Evolutionary conservation across 1,140 invertebrate species (phyloP).

Genomic region (Pseudobourletiella spinata): DNA sequence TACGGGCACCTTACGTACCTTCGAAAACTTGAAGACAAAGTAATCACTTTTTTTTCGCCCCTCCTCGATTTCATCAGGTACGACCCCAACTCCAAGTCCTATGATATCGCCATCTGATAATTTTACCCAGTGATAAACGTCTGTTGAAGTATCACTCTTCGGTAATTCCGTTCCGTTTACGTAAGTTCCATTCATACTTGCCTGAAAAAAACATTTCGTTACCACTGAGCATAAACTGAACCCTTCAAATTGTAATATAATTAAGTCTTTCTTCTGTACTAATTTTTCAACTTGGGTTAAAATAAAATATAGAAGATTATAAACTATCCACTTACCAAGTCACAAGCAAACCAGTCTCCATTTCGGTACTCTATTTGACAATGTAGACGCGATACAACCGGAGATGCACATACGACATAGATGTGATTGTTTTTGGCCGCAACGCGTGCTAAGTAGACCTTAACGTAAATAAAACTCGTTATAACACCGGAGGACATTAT

Average conservation of each 20-base stretch:
- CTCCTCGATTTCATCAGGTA: neutral
- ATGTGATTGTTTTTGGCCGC: too few species aligned
- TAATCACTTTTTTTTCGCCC: neutral
- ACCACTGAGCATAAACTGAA: neutral
- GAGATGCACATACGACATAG: neutral
- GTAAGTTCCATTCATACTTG: slow-evolving; percentile 23
- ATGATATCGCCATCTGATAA: slow-evolving; percentile 16
- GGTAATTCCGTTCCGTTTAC: slow-evolving; percentile 3
- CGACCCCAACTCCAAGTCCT: slow-evolving; percentile 11
- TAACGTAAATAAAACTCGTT: too few species aligned
- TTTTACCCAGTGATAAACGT: slow-evolving; percentile 2
- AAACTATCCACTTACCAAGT: too few species aligned
- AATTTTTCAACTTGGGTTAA: neutral
- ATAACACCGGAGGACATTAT: too few species aligned
- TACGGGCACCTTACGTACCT: neutral
- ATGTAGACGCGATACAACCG: neutral
- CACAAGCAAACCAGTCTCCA: neutral
- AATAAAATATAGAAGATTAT: too few species aligned
- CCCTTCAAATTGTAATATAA: neutral
- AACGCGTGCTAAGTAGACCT: too few species aligned
- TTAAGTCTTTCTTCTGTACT: neutral
- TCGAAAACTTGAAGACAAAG: slow-evolving; percentile 8
- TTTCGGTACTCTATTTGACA: neutral
- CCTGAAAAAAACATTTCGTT: neutral
- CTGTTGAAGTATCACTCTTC: neutral